Percentiles rank a stretch among this genome's conserved stretches.
Evolutionary conservation across 2,888 invertebrate species (phyloP).

Genomic region (Abscondita cerata): DNA sequence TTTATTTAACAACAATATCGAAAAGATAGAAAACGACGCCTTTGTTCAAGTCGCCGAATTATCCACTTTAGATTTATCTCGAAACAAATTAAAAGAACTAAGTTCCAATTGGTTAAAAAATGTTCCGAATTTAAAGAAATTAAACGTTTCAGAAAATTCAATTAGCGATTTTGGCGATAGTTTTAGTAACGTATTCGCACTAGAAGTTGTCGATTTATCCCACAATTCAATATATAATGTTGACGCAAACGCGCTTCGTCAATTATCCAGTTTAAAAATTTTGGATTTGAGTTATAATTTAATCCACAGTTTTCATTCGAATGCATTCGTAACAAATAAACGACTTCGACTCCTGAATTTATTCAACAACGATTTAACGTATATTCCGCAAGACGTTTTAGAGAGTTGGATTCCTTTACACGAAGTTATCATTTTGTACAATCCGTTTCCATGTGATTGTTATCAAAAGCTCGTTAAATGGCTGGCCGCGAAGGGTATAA

Average conservation of each 20-base stretch:
- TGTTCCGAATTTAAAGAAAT: neutral
- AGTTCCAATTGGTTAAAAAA: neutral
- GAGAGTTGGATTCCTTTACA: neutral
- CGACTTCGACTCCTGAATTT: slow-evolving; percentile 9
- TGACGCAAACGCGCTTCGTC: slow-evolving; percentile 11
- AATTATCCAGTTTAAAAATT: neutral
- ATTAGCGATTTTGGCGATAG: neutral
- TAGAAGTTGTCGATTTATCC: neutral
- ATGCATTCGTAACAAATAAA: slow-evolving; percentile 3
- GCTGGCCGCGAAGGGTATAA: slow-evolving; percentile 9
- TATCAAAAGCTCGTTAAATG: slow-evolving; percentile 12
- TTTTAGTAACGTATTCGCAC: neutral
- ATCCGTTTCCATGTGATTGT: slow-evolving; percentile 19
- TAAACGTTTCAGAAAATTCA: neutral
- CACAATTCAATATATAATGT: slow-evolving; percentile 3
- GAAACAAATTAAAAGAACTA: neutral
- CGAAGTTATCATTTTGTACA: slow-evolving; percentile 15
- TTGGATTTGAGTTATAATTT: slow-evolving; percentile 27
- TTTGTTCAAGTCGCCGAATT: neutral
- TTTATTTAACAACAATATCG: slow-evolving; percentile 12
- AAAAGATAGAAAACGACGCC: neutral
- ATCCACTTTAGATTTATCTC: neutral
- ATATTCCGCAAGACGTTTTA: slow-evolving; percentile 9
- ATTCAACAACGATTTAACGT: slow-evolving; percentile 16
- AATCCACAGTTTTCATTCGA: slow-evolving; percentile 2